Base-by-base conservation (phyloP, 2,888 invertebrate species). In the Oxycera nigricornis region DNA sequence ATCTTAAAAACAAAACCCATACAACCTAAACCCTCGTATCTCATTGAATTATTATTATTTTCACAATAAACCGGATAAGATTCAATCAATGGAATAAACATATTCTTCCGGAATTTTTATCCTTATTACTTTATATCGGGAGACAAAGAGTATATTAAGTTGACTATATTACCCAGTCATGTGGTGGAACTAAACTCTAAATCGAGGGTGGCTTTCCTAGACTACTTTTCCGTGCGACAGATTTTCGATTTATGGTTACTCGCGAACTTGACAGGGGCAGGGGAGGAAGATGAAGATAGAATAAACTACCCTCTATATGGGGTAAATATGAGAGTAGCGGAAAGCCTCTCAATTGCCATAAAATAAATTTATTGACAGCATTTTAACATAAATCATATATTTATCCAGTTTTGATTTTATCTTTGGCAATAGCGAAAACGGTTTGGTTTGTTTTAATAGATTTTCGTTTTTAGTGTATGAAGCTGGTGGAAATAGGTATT, bases 361-460 rank as follows among this genome's bases (percentile, higher is more conserved):
- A 76, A 76, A 72, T 73, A 75, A 75, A 76, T 76, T 76, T 76
- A 75, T 75, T 68, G 76, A 76, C 73, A 75, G 70, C 73, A 73
- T 35, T 57, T 76, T 76, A 72, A 73, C 75, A 76, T 76, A 76
- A 76, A 76, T 76, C 76, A 76, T 76, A 76, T 59, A 75, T 75
- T 76, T 76, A 76, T 76, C 76, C 76, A 75, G 72, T 75, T 65
- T 76, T 75, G 75, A 73, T 76, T 74, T 76, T 75, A 76, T 76
- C 73, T 57, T 46, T 41, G 52, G 24, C 22, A 52, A 28, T 73
- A 65, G 39, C n/a, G n/a, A n/a, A 20, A 52, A 30, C 65, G 30
- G 41, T 26, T 14, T 52, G 26, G 22, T 50, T 59, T 57, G 41
- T 59, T 72, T 72, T 72, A 72, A 59, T 72, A 72, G 72, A 68